Evolutionary conservation across 2,113 vertebrate genomes (phyloP).

Genomic region (Nyctibius bracteatus): DNA sequence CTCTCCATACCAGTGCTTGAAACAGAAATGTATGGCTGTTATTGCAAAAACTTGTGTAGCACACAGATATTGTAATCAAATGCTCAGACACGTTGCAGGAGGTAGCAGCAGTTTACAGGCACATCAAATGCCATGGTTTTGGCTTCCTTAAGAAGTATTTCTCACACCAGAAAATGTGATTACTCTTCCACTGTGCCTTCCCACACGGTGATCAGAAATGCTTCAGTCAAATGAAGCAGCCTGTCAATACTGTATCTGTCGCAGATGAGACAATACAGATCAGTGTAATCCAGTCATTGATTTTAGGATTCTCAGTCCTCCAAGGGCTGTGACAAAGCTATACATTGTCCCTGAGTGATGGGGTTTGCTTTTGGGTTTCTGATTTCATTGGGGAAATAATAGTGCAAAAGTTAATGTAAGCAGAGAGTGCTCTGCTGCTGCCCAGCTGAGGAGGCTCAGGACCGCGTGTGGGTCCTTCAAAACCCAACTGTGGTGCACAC

Average conservation of each 20-base stretch:
- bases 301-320: slow-evolving; percentile 56
- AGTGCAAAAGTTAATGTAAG: neutral
- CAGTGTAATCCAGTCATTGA: slow-evolving; percentile 44
- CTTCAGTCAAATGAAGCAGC: slow-evolving; percentile 28
- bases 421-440: neutral
- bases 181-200: neutral
- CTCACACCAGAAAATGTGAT: slow-evolving; percentile 21
- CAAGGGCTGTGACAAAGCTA: slow-evolving; percentile 38
- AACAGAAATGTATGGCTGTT: neutral
- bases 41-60: neutral
- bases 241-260: slow-evolving; percentile 53
- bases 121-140: neutral
- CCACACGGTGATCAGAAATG: neutral
- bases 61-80: neutral
- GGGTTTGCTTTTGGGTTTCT: slow-evolving; percentile 13
- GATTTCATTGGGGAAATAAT: neutral
- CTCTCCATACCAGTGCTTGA: neutral
- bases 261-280: slow-evolving; percentile 18
- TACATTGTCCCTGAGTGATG: neutral
- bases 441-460: neutral
- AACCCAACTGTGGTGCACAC: neutral
- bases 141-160: neutral
- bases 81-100: neutral
- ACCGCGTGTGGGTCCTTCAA: neutral
- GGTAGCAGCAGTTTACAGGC: neutral